Percentiles rank a stretch among this genome's conserved stretches.
These are phyloP conservation scores for Xenentodon cancila DNA, from an alignment of 2,797 vertebrate species.

Conservation along the genomic window DNA sequence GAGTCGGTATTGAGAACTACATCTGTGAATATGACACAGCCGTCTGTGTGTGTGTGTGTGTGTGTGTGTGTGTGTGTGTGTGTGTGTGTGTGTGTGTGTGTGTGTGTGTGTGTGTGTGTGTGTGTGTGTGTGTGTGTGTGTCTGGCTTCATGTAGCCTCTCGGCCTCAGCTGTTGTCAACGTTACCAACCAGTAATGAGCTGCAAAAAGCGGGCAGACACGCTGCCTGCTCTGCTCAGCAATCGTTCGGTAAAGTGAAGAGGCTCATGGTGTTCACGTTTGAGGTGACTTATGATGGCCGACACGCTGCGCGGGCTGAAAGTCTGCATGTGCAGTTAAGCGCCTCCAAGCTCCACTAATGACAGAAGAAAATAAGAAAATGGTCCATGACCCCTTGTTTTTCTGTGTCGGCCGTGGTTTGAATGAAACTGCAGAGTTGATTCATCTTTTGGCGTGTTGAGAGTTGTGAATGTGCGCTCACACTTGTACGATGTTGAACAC, in stretches of 20 bases:
- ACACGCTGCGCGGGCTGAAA: conserved; percentile 33
- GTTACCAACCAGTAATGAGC: conserved; percentile 61
- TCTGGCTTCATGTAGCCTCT: conserved; percentile 10
- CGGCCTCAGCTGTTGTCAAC: conserved; percentile 32
- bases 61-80: neutral
- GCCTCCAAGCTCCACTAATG: conserved; percentile 42
- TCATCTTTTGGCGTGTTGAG: conserved; percentile 1
- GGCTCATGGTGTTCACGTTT: conserved; percentile 48
- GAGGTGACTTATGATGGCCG: conserved; percentile 43
- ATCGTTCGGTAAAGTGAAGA: conserved; percentile 51
- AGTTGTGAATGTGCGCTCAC: conserved; percentile 2
- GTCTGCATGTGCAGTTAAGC: conserved; percentile 35
- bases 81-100: neutral
- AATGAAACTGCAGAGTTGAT: conserved; percentile 8
- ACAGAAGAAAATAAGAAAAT: conserved; percentile 46
- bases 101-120: neutral
- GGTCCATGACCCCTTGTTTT: conserved; percentile 47
- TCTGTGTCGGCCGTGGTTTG: neutral
- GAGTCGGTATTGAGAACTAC: conserved; percentile 13
- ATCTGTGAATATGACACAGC: conserved; percentile 10
- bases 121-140: neutral
- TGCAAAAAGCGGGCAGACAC: conserved; percentile 44
- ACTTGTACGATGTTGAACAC: conserved; percentile 24
- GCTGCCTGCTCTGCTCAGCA: conserved; percentile 48
- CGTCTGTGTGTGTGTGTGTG: neutral